Base-by-base conservation (phyloP, 2,888 invertebrate species). In the Diachrysia chrysitis region DNA sequence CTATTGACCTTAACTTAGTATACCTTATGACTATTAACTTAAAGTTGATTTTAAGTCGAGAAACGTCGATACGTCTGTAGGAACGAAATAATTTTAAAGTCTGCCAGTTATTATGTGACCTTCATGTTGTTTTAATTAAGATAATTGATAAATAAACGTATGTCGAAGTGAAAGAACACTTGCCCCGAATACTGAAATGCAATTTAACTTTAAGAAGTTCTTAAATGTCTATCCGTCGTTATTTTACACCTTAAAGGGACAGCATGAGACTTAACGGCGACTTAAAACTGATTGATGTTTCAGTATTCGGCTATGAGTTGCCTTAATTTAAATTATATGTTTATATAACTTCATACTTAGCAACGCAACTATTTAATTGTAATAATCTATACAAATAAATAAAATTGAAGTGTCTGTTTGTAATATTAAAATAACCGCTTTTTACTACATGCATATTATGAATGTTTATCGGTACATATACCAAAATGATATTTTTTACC, bases 1-100 rank as follows among this genome's bases (percentile, higher is more conserved):
- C 58, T 46, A 68, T 63, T 68, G 58, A 73, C 62, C 64, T 70
- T 66, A 29, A 32, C 23, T 6, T 17, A 16, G 37, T 54, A 61
- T 4, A 51, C 56, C 19, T 59, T 69, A 62, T 59, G 57, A 1
- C 4, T 14, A 32, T 42, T 2, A 5, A 1, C 0, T 6, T 63
- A 58, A 63, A 51, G 61, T 55, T 61, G 10, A 53, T 6, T 56
- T 58, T 78, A 17, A 17, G 19, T 35, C 53, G 32, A 54, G 17
- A 60, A 35, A 62, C 62, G 53, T 62, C 78, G 60, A 19, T 63
- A 29, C 54, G 42, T 67, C 37, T 46, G 17, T 29, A 48, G 19
- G 64, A 59, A 62, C 48, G 12, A 29, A 21, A 53, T 57, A n/a
- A 51, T 53, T 59, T 72, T 51, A 35, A 64, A 42, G 48, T 2